Conservation (phyloP, 1,140 invertebrate genomes). For the Sinonovacula constricta region DNA sequence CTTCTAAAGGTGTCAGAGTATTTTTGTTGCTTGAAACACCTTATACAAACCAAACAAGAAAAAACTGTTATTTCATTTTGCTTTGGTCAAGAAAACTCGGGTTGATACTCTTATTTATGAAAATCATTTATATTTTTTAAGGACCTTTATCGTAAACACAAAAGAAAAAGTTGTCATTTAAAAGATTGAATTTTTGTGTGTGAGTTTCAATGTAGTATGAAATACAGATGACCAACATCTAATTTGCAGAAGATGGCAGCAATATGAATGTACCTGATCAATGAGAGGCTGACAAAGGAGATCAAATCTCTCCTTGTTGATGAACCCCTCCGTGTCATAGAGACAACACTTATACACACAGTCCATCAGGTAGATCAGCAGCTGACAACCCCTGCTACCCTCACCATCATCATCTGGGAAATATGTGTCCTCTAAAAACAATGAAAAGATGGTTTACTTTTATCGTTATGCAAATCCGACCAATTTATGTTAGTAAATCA, state of each 20-base stretch:
- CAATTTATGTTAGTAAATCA: too few species aligned
- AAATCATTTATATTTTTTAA: too few species aligned
- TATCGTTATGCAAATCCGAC: too few species aligned
- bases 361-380: constrained; percentile 85
- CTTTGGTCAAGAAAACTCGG: too few species aligned
- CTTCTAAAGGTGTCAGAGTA: too few species aligned
- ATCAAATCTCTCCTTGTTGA: constrained; percentile 91
- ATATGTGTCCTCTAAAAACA: constrained; percentile 51
- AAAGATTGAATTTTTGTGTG: background rate
- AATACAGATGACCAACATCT: background rate
- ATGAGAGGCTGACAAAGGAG: constrained; percentile 90
- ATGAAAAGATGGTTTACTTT: too few species aligned
- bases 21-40: too few species aligned
- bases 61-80: too few species aligned
- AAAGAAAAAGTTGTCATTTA: background rate
- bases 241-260: background rate
- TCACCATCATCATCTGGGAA: constrained; percentile 35
- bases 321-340: constrained; percentile 88
- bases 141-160: too few species aligned
- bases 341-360: constrained; percentile 88
- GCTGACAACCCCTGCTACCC: constrained; percentile 44
- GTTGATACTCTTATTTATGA: too few species aligned
- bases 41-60: too few species aligned
- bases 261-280: constrained; percentile 83
- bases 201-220: background rate